These are phyloP conservation scores for Ornithoptera alexandrae DNA, from an alignment of 2,888 invertebrate species.

Conservation along the genomic window DNA sequence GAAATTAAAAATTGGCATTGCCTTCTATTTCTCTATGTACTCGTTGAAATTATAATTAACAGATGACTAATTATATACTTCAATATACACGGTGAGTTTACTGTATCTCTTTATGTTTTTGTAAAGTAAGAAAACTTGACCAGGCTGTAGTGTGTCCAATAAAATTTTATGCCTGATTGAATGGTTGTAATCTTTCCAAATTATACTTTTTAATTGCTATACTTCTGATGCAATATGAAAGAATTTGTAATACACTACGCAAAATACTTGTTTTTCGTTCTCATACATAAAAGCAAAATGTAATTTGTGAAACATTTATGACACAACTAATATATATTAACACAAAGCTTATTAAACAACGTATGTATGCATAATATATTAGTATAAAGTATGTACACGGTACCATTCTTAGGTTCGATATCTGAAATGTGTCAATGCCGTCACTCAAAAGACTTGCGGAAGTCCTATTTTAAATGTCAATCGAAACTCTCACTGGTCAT, in stretches of 20 bases:
- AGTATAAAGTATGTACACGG: background rate
- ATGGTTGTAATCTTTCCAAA: background rate
- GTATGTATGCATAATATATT: too few relatives aligned
- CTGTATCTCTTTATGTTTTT: too few relatives aligned
- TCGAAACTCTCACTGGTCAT: conserved; percentile 17
- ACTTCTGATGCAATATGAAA: background rate
- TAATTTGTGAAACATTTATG: too few relatives aligned
- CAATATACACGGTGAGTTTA: background rate
- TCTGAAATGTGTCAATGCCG: conserved; percentile 12
- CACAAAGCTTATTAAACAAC: too few relatives aligned
- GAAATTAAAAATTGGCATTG: conserved; percentile 9
- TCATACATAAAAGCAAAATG: background rate
- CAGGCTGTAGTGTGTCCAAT: background rate
- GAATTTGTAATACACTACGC: background rate
- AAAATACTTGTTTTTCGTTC: background rate
- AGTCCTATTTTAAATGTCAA: conserved; percentile 28
- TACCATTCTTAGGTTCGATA: background rate
- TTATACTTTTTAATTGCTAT: background rate
- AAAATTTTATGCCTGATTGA: conserved; percentile 1
- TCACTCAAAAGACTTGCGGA: conserved; percentile 22
- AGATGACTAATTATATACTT: background rate
- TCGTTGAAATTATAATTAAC: conserved; percentile 2
- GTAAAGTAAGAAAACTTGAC: background rate
- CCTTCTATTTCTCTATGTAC: background rate
- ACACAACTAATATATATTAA: too few relatives aligned